Evolutionary conservation across 2,888 invertebrate species (phyloP), one percentile per base, ranked within the genome.

Genomic region (Xanthorhoe spadicearia): DNA sequence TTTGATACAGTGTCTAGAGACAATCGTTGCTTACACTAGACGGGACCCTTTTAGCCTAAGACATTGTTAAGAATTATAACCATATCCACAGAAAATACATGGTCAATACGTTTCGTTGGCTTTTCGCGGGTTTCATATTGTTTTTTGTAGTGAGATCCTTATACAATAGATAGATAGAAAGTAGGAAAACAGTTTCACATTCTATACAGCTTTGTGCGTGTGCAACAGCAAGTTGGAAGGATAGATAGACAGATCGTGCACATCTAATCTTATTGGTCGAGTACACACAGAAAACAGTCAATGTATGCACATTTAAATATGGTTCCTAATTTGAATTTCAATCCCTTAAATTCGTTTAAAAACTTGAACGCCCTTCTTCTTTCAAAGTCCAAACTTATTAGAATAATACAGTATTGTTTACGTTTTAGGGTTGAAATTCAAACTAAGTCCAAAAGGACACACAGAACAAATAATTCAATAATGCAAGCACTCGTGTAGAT

Each of bases 211-310:
- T 72, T 73, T 73, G 72, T 77, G 83, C 74, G 75, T 61, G 74
- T 74, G 72, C 74, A 56, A 67, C 61, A 73, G 71, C 69, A 68
- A 67, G 62, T 71, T 77, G 75, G 82, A 84, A 79, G 74, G 79
- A 84, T 78, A 73, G 73, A 79, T 65, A 85, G 81, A 85, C 54
- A 85, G 83, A 72, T 75, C 81, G 92, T 91, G 91, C 89, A 87
- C 79, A 86, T 84, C 81, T 82, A 83, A 90, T 89, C 91, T 92
- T 87, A 66, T 90, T 90, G 92, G 92, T 90, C 89, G 83, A 82
- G 78, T 82, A 87, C 83, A 92, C 84, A 69, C 52, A 89, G 70
- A 83, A 77, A 87, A 90, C 83, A 90, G 74, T 84, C 70, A 81
- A 78, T 80, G 81, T 72, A 87, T 83, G 85, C 84, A 84, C 83